Evolutionary conservation across 53 echinoderm and acorn worm species (phyloP), one percentile per base, ranked within the genome.

Genomic region (Temnopleurus reevesii): DNA sequence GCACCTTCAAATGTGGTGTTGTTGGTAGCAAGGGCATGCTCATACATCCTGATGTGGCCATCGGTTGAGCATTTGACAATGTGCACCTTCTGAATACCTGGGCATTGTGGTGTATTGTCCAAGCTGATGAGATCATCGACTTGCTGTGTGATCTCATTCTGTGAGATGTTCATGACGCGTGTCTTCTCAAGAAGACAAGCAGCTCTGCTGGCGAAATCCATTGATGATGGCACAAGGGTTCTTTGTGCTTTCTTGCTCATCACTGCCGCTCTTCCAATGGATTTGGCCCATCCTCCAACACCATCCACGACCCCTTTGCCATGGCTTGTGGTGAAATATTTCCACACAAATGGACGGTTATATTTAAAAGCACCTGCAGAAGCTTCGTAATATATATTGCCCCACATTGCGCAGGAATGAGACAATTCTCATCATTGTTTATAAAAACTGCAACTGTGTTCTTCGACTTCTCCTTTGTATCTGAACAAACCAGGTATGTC

Each of bases 401-500:
- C 21, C 53, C 33, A 15, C 85, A 41, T 8, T 36, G 26, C 12
- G n/a, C 83, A 17, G 25, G 36, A 66, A 53, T 17, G 18, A 33
- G 58, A 76, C 21, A 44, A 77, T 17, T 6, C 19, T 41, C 43
- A 53, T 43, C 8, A 15, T 77, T 8, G 23, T 57, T 34, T 1
- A 91, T 34, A 85, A 71, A 91, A 0, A 49, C 26, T 5, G n/a
- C 83, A 13, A 84, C 76, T 23, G 63, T 91, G 34, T 91, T 76
- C 43, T 84, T 91, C 1, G 84, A 65, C 55, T 91, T 91, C 53
- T 84, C 85, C 54, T 26, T 91, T 2, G 83, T 84, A 51, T 85
- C 76, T 1, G 55, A 49, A 5, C 83, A 66, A 83, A 91, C 51
- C 34, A 64, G 55, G 24, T 91, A 76, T 8, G 91, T 17, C 15